phyloP scores from a whole-genome alignment of 2,797 vertebrate genomes.

The Tinamus major region DNA sequence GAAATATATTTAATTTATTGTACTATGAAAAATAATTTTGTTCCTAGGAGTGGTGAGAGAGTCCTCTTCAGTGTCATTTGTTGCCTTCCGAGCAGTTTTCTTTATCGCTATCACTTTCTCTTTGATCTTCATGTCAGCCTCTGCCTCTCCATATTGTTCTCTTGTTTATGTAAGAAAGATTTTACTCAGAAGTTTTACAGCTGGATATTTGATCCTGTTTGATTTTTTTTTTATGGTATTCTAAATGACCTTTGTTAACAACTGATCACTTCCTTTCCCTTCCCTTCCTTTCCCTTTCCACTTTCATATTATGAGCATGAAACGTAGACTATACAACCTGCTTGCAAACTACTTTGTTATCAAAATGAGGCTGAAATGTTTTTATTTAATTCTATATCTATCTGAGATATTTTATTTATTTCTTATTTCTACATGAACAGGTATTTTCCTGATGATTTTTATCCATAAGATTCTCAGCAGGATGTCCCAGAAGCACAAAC shows the following conservation, averaged over 20 bases:
- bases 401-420: not conserved
- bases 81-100: not conserved
- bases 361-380: not conserved
- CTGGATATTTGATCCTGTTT: not conserved
- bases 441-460: not conserved
- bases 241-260: not conserved
- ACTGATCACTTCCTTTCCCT: not conserved
- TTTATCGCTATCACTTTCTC: rapidly evolving
- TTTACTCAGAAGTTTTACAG: not conserved
- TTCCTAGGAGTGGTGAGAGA: too few relatives aligned
- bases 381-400: not conserved
- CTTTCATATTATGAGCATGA: not conserved
- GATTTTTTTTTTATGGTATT: not conserved
- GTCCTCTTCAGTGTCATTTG: too few relatives aligned
- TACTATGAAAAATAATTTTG: not conserved
- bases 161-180: not conserved
- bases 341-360: not conserved
- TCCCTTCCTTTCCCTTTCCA: too few relatives aligned
- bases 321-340: not conserved
- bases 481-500: not conserved
- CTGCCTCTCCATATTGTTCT: not conserved
- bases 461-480: not conserved
- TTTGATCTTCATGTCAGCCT: not conserved
- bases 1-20: not conserved
- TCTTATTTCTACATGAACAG: not conserved